Evolutionary conservation across 2,113 vertebrate species (phyloP).

Genomic region (Oceanodroma tethys): DNA sequence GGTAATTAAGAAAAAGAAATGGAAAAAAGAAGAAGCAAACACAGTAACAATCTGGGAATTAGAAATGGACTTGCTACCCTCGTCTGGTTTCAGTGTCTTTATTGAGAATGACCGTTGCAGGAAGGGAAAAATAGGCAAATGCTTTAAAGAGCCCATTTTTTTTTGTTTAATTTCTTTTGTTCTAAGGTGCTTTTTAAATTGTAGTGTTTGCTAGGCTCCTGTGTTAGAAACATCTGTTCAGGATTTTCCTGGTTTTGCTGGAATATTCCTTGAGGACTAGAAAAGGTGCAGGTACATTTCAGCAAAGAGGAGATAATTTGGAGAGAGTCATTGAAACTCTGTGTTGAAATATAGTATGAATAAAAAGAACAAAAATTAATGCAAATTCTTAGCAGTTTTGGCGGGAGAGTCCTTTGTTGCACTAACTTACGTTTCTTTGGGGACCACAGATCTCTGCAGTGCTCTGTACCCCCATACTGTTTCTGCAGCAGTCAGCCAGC

Average conservation of each 20-base stretch:
- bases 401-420: neutral
- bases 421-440: neutral
- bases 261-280: neutral
- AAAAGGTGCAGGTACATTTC: neutral
- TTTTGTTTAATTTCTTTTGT: neutral
- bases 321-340: neutral
- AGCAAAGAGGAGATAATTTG: neutral
- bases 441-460: neutral
- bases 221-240: neutral
- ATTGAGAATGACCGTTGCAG: neutral
- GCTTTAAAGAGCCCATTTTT: neutral
- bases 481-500: neutral
- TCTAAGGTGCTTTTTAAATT: neutral
- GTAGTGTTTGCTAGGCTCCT: neutral
- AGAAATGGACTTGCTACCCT: neutral
- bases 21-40: neutral
- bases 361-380: neutral
- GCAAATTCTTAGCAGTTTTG: neutral
- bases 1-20: neutral
- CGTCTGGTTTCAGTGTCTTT: neutral
- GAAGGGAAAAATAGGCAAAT: neutral
- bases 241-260: neutral
- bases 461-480: neutral
- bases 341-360: neutral
- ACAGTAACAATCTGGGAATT: neutral